Evolutionary conservation across 1,140 invertebrate genomes (phyloP).

Genomic region (Nymphalis io): DNA sequence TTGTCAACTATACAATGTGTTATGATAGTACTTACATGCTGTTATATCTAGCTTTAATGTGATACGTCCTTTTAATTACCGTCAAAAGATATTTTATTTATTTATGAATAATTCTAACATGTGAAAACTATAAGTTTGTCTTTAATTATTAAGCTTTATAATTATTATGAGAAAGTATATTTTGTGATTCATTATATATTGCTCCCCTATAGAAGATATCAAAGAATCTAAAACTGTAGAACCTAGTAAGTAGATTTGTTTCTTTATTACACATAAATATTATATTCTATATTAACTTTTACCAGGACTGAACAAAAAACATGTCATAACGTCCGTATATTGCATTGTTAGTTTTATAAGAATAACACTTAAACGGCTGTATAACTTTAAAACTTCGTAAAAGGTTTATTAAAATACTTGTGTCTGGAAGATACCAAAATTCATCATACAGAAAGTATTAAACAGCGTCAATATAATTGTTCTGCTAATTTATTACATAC

Average conservation of each 20-base stretch:
- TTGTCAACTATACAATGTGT: constrained; percentile 4
- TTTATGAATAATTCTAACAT: background rate
- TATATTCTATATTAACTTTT: background rate
- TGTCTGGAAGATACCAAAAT: background rate
- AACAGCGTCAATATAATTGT: background rate
- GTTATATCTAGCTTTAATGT: constrained; percentile 13
- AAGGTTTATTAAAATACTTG: background rate
- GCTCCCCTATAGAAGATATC: no score
- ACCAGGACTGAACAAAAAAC: background rate
- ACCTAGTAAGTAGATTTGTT: no score
- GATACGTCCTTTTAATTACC: constrained; percentile 14
- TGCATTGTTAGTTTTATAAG: constrained; percentile 2
- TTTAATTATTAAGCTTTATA: no score
- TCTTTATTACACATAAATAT: background rate
- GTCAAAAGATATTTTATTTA: background rate
- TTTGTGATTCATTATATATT: no score
- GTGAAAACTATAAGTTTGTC: background rate
- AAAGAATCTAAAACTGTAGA: no score
- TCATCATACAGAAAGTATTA: background rate
- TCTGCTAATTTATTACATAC: background rate
- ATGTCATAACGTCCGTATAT: background rate
- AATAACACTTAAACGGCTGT: background rate
- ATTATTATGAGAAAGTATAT: no score
- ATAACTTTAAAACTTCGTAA: background rate
- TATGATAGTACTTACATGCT: background rate